Evolutionary conservation across 2,797 vertebrate species (phyloP), one percentile per base, ranked within the genome.

Genomic region (Astyanax mexicanus): DNA sequence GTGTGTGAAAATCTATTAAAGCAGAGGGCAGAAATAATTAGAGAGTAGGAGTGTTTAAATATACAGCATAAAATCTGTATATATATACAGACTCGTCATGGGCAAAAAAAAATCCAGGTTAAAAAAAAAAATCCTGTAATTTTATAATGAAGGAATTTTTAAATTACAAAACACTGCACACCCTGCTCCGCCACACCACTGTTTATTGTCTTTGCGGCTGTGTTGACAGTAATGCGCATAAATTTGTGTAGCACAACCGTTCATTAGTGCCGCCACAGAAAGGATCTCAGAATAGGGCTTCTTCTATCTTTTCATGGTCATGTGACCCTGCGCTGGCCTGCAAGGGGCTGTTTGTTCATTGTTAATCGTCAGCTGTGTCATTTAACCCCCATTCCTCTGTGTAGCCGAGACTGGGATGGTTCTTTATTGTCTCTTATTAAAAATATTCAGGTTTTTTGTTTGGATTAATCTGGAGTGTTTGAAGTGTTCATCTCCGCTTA

Each of bases 261-360:
- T 42, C 52, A 74, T 69, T 80, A 37, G 65, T n/a, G 32, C 65
- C 21, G 52, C 66, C 38, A 13, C 38, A 40, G 45, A 38, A 70
- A 58, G 32, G 51, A 64, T 52, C 25, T 61, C 72, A 81, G 73
- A 81, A 82, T 54, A 70, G 64, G 44, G 49, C 57, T 55, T 79
- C 70, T 86, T 88, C 85, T 87, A 76, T 80, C 61, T 78, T 64
- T 51, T 69, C 52, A 32, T 44, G 51, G 75, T 80, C 86, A 86
- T 81, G 83, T 86, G 84, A 86, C 80, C 62, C 23, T 64, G 74
- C 52, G 62, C 69, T 54, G 62, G 60, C n/a, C 44, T 19, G 64
- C 72, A 66, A 70, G 69, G 74, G 38, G 47, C 25, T 80, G 76
- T 85, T 83, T 86, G 84, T 86, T 86, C 81, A 83, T 77, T 87